Conservation (phyloP, 1,140 invertebrate species). For the Triops cancriformis region DNA sequence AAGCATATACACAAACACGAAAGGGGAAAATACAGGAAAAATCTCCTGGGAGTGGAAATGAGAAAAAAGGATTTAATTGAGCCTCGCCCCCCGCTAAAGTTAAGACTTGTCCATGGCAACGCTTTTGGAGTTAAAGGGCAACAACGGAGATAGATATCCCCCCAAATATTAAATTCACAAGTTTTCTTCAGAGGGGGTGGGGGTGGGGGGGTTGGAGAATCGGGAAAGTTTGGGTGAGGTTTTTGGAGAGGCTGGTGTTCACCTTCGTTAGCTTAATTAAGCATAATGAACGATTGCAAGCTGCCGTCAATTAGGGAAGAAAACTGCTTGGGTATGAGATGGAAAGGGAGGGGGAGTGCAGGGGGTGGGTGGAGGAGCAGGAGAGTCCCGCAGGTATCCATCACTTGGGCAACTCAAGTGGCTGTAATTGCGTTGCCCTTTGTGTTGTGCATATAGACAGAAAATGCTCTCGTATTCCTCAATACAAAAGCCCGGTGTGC, state of each 20-base stretch:
- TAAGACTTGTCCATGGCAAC: neutral
- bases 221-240: neutral
- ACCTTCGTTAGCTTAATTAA: conserved; percentile 14
- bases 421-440: conserved; percentile 9
- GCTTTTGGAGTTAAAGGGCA: neutral
- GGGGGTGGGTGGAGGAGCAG: neutral
- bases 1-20: neutral
- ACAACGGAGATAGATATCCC: too few species aligned
- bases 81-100: neutral
- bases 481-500: neutral
- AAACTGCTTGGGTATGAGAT: neutral
- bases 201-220: too few species aligned
- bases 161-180: neutral
- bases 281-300: conserved; percentile 13
- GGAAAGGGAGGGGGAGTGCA: neutral
- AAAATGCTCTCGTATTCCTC: conserved; percentile 1
- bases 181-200: neutral
- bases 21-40: neutral
- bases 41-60: neutral
- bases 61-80: neutral
- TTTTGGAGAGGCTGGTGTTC: neutral
- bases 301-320: conserved; percentile 12
- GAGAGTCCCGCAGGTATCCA: conserved; percentile 9
- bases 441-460: neutral
- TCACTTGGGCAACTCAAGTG: conserved; percentile 12